Evolutionary conservation across 2,888 invertebrate species (phyloP), one percentile per base, ranked within the genome.

Genomic region (Scaeva pyrastri): DNA sequence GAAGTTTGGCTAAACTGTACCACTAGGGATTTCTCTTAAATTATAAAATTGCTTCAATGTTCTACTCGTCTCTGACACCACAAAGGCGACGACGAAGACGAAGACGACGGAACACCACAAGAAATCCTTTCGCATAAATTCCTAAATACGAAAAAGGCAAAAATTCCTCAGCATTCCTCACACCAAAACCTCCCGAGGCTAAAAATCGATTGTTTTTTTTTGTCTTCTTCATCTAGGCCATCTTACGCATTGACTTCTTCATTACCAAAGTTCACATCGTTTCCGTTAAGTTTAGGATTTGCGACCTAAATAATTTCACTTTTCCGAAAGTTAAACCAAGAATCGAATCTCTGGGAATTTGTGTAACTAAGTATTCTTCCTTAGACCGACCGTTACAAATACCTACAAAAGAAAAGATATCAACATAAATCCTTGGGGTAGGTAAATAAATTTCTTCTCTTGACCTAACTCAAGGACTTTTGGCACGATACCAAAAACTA

Each of bases 401-500:
- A 3, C 21, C 12, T 12, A 12, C 6, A 1, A 2, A 26, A 3
- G 6, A n/a, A 12, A 26, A 23, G 21, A 52, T 12, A 68, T 31
- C 31, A 31, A 31, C n/a, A 50, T 41, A 31, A 71, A 48, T 45
- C 48, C 19, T 66, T 12, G 8, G 45, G 11, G 31, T 31, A 36
- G 11, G 12, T 41, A 52, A 31, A 26, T 23, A 31, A 71, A 64
- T 58, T 62, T 64, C 41, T 45, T 43, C 60, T 64, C 70, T 74
- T 75, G 84, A 79, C 75, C 79, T 75, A 58, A n/a, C 39, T 55
- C 79, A 84, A 79, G 75, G 84, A 75, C 58, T 64, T n/a, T 52
- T 79, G 74, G 79, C 70, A 71, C 8, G 52, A 36, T 23, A 14
- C 62, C 73, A 79, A 58, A 68, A 64, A 58, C 41, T 39, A 39